A percentile compares a stretch with the other conserved stretches of the same genome.
phyloP scores from a whole-genome alignment of 2,113 vertebrate genomes.

The Ictalurus punctatus region DNA sequence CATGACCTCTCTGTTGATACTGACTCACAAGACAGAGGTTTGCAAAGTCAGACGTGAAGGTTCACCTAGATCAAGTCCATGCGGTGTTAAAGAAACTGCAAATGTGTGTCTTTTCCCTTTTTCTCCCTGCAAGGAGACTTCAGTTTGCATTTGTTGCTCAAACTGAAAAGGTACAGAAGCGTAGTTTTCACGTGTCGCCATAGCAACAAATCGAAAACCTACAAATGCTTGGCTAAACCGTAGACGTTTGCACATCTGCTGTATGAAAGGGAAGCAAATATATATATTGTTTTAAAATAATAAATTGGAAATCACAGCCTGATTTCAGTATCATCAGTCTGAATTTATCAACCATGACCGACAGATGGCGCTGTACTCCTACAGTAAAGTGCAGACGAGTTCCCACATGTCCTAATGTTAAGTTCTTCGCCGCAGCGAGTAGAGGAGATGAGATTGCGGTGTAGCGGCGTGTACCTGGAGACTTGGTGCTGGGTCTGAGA shows the following conservation, averaged over 20 bases:
- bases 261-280: not conserved
- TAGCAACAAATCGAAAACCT: not conserved
- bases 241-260: not conserved
- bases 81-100: not conserved
- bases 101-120: not conserved
- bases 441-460: not conserved
- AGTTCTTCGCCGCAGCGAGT: not conserved
- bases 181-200: not conserved
- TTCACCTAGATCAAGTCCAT: not conserved
- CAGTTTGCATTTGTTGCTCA: not conserved
- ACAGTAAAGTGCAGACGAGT: too few relatives aligned
- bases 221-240: not conserved
- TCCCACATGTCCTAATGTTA: not conserved
- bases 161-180: not conserved
- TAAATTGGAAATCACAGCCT: not conserved
- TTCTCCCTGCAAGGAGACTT: not conserved
- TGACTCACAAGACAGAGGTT: too few relatives aligned
- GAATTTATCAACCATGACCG: constrained; percentile 8
- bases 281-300: too few relatives aligned
- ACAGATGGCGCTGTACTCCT: constrained; percentile 38
- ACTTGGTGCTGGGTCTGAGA: constrained; percentile 80
- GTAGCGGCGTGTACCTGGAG: constrained; percentile 76
- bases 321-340: not conserved
- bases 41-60: not conserved
- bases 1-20: not conserved